phyloP scores from a whole-genome alignment of 2,797 vertebrate species.

The Dendrocincla tyrannina region DNA sequence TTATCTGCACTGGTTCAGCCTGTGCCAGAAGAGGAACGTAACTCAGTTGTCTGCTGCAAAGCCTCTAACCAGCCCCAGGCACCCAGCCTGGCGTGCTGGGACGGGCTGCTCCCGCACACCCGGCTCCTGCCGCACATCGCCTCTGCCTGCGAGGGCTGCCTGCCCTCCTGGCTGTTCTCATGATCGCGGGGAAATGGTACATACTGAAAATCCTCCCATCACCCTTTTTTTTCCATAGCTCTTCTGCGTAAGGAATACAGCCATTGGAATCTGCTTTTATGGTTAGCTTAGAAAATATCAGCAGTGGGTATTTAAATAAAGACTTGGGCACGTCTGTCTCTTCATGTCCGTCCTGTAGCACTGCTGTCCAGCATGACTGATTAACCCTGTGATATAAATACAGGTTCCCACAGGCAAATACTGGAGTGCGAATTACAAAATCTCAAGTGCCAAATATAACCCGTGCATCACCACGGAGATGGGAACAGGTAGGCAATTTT shows the following conservation, averaged over 20 bases:
- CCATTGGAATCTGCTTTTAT: background rate
- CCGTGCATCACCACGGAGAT: background rate
- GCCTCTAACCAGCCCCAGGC: background rate
- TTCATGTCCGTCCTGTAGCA: background rate
- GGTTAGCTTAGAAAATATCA: background rate
- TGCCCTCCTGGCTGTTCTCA: background rate
- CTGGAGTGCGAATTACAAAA: background rate
- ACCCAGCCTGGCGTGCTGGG: fast-evolving
- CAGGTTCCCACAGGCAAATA: background rate
- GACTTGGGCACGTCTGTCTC: background rate
- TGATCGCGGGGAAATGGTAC: background rate
- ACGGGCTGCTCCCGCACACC: background rate
- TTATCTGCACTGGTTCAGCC: background rate
- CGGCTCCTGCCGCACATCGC: fast-evolving
- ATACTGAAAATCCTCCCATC: background rate
- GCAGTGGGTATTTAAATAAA: background rate
- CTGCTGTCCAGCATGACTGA: background rate
- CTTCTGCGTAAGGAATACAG: background rate
- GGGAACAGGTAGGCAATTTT: constrained; percentile 15
- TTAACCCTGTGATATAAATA: background rate
- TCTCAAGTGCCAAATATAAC: constrained; percentile 26
- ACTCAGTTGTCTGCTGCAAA: background rate
- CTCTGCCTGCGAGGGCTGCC: fast-evolving
- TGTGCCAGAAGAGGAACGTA: background rate
- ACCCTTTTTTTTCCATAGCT: background rate